A percentile compares a stretch with the other conserved stretches of the same genome.
phyloP scores from a whole-genome alignment of 1,140 invertebrate species.

The Halotydeus destructor region DNA sequence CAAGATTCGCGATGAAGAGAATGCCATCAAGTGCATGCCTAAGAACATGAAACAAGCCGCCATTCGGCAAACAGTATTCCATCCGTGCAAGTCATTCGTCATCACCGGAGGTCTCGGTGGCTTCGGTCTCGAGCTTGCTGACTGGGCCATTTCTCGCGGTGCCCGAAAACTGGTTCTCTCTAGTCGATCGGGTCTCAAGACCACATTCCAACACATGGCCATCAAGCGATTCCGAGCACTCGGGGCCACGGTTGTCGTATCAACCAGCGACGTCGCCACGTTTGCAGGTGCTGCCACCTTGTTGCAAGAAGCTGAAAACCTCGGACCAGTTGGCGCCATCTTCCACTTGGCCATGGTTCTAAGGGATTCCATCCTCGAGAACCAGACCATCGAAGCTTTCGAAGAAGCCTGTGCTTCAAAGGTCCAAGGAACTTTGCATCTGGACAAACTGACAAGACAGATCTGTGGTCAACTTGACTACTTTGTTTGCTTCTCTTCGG shows the following conservation, averaged over 20 bases:
- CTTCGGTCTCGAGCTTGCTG: slow-evolving; percentile 33
- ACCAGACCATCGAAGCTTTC: slow-evolving; percentile 58
- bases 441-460: slow-evolving; percentile 48
- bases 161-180: slow-evolving; percentile 30
- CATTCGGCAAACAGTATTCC: slow-evolving; percentile 27
- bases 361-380: slow-evolving; percentile 63
- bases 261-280: slow-evolving; percentile 40
- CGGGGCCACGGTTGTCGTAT: slow-evolving; percentile 46
- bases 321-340: slow-evolving; percentile 65
- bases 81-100: slow-evolving; percentile 22
- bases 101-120: slow-evolving; percentile 36
- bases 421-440: slow-evolving; percentile 39
- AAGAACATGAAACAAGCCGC: slow-evolving; percentile 17
- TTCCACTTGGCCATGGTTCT: slow-evolving; percentile 78
- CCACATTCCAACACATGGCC: slow-evolving; percentile 28
- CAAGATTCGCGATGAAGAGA: slow-evolving; percentile 26
- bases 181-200: slow-evolving; percentile 29
- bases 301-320: slow-evolving; percentile 39
- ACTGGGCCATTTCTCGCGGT: slow-evolving; percentile 33
- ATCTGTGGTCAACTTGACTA: slow-evolving; percentile 55
- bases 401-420: slow-evolving; percentile 36
- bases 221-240: slow-evolving; percentile 28
- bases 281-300: slow-evolving; percentile 43
- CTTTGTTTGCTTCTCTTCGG: slow-evolving; percentile 80
- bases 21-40: slow-evolving; percentile 41